A percentile compares a stretch with the other conserved stretches of the same genome.
phyloP scores from a whole-genome alignment of 2,888 invertebrate genomes.

The Drosophila conformis region DNA sequence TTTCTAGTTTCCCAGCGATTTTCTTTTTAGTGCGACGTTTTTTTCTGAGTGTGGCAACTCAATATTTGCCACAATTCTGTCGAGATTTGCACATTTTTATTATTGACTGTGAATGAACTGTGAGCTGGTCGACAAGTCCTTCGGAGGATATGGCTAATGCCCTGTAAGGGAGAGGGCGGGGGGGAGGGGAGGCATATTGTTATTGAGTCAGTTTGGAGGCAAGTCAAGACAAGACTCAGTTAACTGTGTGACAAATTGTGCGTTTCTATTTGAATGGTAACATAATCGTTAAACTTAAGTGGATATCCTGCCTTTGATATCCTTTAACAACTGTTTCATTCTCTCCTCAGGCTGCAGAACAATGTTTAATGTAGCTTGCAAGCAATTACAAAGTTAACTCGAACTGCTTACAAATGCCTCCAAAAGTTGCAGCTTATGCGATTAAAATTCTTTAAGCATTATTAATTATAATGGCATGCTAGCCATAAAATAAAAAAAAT shows the following conservation, averaged over 20 bases:
- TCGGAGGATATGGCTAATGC: conserved; percentile 24
- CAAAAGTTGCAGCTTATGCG: background rate
- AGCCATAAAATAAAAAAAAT: background rate
- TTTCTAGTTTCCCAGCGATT: too few relatives aligned
- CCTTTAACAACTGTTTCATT: conserved; percentile 18
- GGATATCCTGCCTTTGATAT: conserved; percentile 27
- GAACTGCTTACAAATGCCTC: background rate
- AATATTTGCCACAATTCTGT: conserved; percentile 38
- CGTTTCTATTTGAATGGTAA: conserved; percentile 52
- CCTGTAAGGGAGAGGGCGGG: background rate
- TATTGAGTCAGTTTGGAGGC: background rate
- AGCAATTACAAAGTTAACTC: background rate
- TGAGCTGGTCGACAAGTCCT: conserved; percentile 19
- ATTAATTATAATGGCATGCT: background rate
- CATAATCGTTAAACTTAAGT: conserved; percentile 60
- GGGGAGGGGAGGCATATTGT: background rate
- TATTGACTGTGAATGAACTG: conserved; percentile 59
- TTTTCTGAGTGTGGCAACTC: background rate
- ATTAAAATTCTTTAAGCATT: background rate
- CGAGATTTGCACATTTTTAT: conserved; percentile 48
- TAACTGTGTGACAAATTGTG: conserved; percentile 44
- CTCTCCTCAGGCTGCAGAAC: conserved; percentile 11
- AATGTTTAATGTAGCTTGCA: conserved; percentile 23
- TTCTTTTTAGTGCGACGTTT: fast-evolving
- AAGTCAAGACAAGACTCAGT: conserved; percentile 5